phyloP scores from a whole-genome alignment of 2,888 invertebrate species.

The Hyalella azteca region DNA sequence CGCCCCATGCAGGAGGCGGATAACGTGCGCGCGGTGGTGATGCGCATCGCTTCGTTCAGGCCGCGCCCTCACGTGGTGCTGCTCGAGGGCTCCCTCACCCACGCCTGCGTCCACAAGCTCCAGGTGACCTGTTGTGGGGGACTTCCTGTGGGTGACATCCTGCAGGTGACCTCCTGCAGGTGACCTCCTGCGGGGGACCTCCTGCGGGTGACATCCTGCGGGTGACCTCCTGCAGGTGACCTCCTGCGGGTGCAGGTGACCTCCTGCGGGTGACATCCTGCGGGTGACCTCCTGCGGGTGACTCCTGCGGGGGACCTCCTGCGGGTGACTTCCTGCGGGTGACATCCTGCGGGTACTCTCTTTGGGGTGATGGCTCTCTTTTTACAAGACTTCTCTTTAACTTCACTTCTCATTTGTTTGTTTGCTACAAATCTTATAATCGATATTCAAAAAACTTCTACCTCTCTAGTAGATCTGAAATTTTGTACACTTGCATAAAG shows the following conservation, averaged over 20 bases:
- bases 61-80: slow-evolving; percentile 82
- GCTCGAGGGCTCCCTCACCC: slow-evolving; percentile 83
- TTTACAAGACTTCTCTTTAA: too few species aligned
- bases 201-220: too few species aligned
- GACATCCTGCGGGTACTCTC: background rate
- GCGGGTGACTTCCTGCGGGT: background rate
- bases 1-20: slow-evolving; percentile 76
- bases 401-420: too few species aligned
- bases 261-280: background rate
- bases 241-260: background rate
- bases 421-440: too few species aligned
- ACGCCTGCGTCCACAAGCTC: slow-evolving; percentile 44
- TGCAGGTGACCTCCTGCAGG: too few species aligned
- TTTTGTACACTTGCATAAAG: too few species aligned
- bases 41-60: slow-evolving; percentile 80
- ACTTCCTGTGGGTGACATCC: too few species aligned
- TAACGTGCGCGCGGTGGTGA: slow-evolving; percentile 82
- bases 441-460: too few species aligned
- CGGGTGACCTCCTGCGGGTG: background rate
- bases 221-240: too few species aligned
- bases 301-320: background rate
- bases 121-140: slow-evolving; percentile 46
- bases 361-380: too few species aligned
- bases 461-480: too few species aligned
- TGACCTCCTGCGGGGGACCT: too few species aligned